Conservation (phyloP, 2,113 vertebrate genomes). For the Phylloscopus whistleri region DNA sequence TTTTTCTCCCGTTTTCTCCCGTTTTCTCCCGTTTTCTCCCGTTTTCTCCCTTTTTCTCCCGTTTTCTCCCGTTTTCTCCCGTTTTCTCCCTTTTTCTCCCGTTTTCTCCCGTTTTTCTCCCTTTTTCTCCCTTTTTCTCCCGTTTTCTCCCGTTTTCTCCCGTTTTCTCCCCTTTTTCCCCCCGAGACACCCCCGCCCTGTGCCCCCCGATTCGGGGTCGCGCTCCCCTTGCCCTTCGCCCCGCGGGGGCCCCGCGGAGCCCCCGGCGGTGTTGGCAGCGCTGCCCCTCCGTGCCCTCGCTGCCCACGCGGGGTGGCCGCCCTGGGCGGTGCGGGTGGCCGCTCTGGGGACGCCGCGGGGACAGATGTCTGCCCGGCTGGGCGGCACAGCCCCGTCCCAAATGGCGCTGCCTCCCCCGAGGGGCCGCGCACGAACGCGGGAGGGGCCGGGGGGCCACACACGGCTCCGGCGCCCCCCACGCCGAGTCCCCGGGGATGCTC, state of each 20-base stretch:
- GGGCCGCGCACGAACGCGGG: not conserved
- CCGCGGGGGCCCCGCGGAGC: rapidly evolving
- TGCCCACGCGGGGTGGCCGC: not conserved
- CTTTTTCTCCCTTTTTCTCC: rapidly evolving
- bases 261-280: not conserved
- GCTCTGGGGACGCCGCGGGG: not conserved
- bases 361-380: not conserved
- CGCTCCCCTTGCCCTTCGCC: rapidly evolving
- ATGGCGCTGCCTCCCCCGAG: not conserved
- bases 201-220: rapidly evolving
- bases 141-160: too few species aligned
- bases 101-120: too few species aligned
- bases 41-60: too few species aligned
- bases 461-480: not conserved
- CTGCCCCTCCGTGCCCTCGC: not conserved
- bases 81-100: rapidly evolving
- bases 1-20: too few species aligned
- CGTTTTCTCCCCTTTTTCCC: rapidly evolving
- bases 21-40: not conserved
- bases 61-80: too few species aligned
- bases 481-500: not conserved
- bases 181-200: rapidly evolving
- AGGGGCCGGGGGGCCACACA: not conserved
- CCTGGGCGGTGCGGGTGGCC: not conserved
- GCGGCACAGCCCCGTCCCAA: not conserved